Conservation (phyloP, 2,113 vertebrate species). For the Tympanuchus pallidicinctus region DNA sequence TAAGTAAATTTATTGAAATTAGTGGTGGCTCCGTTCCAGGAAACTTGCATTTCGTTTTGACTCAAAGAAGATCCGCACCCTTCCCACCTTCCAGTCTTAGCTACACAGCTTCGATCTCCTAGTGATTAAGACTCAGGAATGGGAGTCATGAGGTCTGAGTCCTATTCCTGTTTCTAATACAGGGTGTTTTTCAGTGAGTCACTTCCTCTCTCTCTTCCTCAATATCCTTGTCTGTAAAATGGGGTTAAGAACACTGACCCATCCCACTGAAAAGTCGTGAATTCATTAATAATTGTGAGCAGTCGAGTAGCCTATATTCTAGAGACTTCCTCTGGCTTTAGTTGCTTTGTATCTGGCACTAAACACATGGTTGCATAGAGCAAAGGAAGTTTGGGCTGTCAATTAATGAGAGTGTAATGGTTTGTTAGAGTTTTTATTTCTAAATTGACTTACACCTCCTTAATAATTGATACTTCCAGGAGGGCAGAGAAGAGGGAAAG, state of each 20-base stretch:
- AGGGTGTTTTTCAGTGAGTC: conserved; percentile 33
- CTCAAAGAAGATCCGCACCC: conserved; percentile 45
- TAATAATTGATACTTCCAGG: conserved; percentile 24
- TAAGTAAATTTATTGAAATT: conserved; percentile 74
- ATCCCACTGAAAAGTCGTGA: neutral
- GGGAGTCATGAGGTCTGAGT: conserved; percentile 40
- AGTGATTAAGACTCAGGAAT: conserved; percentile 34
- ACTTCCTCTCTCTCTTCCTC: conserved; percentile 61
- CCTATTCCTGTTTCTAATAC: conserved; percentile 41
- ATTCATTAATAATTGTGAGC: neutral
- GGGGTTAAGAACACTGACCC: conserved; percentile 19
- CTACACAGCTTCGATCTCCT: neutral
- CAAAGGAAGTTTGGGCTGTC: neutral
- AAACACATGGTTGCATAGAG: neutral
- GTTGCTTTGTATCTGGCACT: neutral
- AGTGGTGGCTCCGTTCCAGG: conserved; percentile 64
- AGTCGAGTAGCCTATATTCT: neutral
- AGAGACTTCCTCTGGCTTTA: neutral
- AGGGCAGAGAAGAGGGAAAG: neutral
- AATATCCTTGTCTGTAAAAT: conserved; percentile 23
- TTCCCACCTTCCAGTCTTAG: conserved; percentile 49
- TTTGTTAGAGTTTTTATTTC: neutral
- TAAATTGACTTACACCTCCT: conserved; percentile 8
- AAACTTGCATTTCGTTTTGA: conserved; percentile 61
- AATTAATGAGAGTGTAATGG: conserved; percentile 16